Evolutionary conservation across 2,113 vertebrate genomes (phyloP), one percentile per base, ranked within the genome.

Genomic region (Oreochromis spilurus): DNA sequence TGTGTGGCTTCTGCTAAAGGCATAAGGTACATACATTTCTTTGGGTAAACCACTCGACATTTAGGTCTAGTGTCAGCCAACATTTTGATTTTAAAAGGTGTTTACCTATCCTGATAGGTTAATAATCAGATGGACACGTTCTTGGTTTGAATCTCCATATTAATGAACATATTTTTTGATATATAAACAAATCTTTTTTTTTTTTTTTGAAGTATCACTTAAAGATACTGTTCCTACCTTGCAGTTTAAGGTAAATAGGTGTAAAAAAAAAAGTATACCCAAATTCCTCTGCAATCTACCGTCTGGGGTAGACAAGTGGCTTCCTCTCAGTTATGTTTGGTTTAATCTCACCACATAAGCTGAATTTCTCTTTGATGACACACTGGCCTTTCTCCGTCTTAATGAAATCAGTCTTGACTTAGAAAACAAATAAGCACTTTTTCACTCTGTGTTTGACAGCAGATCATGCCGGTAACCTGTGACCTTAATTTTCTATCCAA

Each of bases 371-470:
- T 97, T 97, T 95, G 91, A 94, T 97, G 97, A 97, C 96, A 70
- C 89, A 95, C 93, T 97, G 97, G 98, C 97, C 97, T 98, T 98
- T 98, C 91, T 86, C 88, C 95, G 93, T 94, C 96, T 95, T 97
- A 97, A 97, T 96, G 96, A 97, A 97, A 97, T 96, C 97, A 96
- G 97, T 96, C 96, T 94, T 95, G 96, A 97, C 96, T 90, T 97
- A 95, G 97, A 98, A 77, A 98, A 97, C 97, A 97, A 98, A 98
- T 96, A 97, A 96, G 96, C 97, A 97, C 97, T 97, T 98, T 97
- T 77, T 97, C 97, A 97, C 97, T 95, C 94, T 93, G 93, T 92
- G 96, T 98, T 98, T 97, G 97, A 97, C 97, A 95, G 87, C 90
- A 94, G 88, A 95, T 95, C 93, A 91, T 86, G 93, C 93, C 70